Percentiles rank a stretch among this genome's conserved stretches.
Evolutionary conservation across 2,113 vertebrate species (phyloP).

Genomic region (Sakesphorus luctuosus): DNA sequence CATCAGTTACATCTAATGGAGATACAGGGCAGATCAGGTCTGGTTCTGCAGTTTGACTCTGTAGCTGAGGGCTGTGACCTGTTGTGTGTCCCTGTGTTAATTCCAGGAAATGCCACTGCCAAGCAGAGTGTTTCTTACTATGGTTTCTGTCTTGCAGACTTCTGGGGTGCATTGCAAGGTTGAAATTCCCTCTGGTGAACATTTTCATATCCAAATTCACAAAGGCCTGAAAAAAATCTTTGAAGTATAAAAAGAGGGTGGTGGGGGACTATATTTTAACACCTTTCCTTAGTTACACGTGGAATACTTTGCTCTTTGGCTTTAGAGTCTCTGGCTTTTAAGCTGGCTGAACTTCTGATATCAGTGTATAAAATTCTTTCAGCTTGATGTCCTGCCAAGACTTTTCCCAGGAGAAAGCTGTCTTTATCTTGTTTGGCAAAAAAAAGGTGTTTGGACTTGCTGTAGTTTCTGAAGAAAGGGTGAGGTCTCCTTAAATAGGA

Average conservation of each 20-base stretch:
- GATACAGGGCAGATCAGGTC: neutral
- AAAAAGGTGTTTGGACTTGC: constrained; percentile 55
- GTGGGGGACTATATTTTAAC: neutral
- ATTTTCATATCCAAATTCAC: neutral
- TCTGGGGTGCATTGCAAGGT: neutral
- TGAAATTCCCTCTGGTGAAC: neutral
- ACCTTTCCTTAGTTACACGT: neutral
- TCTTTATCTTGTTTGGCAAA: constrained; percentile 43
- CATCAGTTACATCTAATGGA: neutral
- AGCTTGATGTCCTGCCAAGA: constrained; percentile 2
- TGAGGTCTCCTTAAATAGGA: neutral
- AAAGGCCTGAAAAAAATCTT: neutral
- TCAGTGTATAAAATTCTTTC: neutral
- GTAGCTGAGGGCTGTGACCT: neutral
- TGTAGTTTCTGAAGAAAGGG: constrained; percentile 45
- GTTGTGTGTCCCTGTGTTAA: neutral
- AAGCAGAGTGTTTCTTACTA: neutral
- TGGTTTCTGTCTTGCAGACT: neutral
- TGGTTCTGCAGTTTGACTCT: neutral
- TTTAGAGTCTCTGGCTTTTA: neutral
- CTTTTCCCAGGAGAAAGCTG: neutral
- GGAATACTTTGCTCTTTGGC: neutral
- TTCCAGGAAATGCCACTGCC: neutral
- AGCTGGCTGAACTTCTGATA: neutral
- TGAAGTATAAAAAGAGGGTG: neutral